Percentiles rank a stretch among this genome's conserved stretches.
Conservation (phyloP, 2,113 vertebrate species). For the Pterocles orientalis region DNA sequence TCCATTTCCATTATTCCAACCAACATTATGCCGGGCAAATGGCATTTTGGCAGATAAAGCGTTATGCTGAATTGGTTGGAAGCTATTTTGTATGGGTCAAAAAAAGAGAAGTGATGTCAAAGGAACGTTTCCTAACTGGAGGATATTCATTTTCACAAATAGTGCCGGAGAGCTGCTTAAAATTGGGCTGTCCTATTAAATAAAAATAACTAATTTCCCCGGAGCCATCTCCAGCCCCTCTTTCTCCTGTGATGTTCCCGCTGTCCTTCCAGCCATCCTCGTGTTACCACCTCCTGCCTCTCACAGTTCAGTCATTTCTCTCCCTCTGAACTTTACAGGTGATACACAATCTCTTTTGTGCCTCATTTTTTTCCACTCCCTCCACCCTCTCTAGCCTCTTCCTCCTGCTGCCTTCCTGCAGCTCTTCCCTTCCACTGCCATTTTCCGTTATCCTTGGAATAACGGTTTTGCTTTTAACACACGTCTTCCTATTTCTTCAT, state of each 20-base stretch:
- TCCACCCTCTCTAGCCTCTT: neutral
- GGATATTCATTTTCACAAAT: neutral
- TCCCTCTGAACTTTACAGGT: neutral
- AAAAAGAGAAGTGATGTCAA: neutral
- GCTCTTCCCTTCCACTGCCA: neutral
- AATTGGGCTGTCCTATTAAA: constrained; percentile 38
- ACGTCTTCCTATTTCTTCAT: neutral
- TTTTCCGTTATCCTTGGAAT: neutral
- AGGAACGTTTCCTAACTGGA: neutral
- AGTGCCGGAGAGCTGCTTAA: neutral
- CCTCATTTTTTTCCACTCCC: neutral
- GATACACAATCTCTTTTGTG: neutral
- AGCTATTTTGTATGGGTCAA: neutral
- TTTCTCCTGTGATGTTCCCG: neutral
- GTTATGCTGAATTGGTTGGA: neutral
- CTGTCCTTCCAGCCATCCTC: neutral
- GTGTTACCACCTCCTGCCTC: neutral
- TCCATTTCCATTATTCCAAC: neutral
- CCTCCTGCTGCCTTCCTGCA: neutral
- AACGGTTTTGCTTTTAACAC: neutral
- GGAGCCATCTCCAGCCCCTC: neutral
- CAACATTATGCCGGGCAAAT: accelerated
- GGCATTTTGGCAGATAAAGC: neutral
- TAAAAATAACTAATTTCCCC: constrained; percentile 41
- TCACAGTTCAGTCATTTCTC: neutral